Evolutionary conservation across 2,888 invertebrate genomes (phyloP), one percentile per base, ranked within the genome.

Genomic region (Phalera bucephala): DNA sequence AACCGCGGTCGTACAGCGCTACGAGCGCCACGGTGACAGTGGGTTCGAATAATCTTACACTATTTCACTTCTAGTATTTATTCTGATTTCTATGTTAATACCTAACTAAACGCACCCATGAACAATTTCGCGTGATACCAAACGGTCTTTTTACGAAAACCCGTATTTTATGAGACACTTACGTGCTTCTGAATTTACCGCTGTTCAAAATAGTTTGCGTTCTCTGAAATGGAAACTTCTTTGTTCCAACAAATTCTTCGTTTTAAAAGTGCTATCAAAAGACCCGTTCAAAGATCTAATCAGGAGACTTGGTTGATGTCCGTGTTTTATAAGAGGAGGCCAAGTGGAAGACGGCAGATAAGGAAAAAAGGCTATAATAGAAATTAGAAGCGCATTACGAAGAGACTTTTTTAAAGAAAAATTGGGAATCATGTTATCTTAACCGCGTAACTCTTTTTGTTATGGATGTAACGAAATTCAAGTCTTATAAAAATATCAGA

Each of bases 311-410:
- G 21, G 49, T 49, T 50, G 39, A 42, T 40, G 45, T 35, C 44
- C 46, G 33, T 46, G 45, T 52, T 54, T 43, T 35, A 48, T 44
- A 50, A 41, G 55, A 58, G 45, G 33, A 50, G 36, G 37, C 46
- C 48, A 60, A 61, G 45, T 55, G 60, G 62, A 61, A 58, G 42
- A 45, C 26, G 26, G 27, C 32, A 40, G 62, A 60, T 60, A 60
- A 60, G 37, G 31, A 43, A 41, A 28, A 36, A 40, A 44, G 36
- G 58, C 41, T 57, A 52, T 52, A 49, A 52, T 41, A 52, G 41
- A 48, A 60, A 59, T 61, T 61, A 53, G 56, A 56, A 47, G 40
- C 37, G 50, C 48, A 50, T 54, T 50, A 37, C 17, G 21, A 42
- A 42, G 40, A 5, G 3, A 17, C 17, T n/a, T n/a, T n/a, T n/a